A percentile compares a stretch with the other conserved stretches of the same genome.
Evolutionary conservation across 2,797 vertebrate genomes (phyloP).

Genomic region (Ctenopoma kingsleyae): DNA sequence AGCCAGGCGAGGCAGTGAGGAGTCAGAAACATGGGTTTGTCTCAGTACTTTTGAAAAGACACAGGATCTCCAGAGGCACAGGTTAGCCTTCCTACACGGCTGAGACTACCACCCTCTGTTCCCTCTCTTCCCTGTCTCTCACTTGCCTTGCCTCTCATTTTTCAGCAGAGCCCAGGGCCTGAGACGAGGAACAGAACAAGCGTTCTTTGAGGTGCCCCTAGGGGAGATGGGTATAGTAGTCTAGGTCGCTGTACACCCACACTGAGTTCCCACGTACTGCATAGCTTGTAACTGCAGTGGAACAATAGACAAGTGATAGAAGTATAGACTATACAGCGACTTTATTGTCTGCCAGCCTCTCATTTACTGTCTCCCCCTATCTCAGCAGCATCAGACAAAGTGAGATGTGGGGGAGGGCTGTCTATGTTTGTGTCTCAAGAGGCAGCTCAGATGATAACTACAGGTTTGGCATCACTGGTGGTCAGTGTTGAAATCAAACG

Average conservation of each 20-base stretch:
- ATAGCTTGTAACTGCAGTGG: conserved; percentile 51
- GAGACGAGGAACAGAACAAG: conserved; percentile 68
- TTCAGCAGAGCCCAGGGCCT: conserved; percentile 70
- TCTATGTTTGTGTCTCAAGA: conserved; percentile 69
- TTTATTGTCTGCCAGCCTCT: conserved; percentile 70
- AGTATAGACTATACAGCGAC: conserved; percentile 57
- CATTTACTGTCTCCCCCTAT: conserved; percentile 39
- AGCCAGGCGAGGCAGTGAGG: conserved; percentile 36
- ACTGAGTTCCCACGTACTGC: conserved; percentile 67
- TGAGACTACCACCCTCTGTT: conserved; percentile 65
- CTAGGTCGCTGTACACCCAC: conserved; percentile 77
- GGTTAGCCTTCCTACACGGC: conserved; percentile 75
- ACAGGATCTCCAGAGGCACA: conserved; percentile 70
- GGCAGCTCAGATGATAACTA: conserved; percentile 74
- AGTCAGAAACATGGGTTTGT: conserved; percentile 48
- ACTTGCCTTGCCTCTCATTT: conserved; percentile 67
- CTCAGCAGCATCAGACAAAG: conserved; percentile 54
- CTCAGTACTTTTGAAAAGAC: conserved; percentile 56
- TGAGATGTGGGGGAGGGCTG: conserved; percentile 54
- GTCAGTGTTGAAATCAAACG: conserved; percentile 81
- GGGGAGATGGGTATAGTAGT: conserved; percentile 73
- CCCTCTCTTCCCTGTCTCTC: conserved; percentile 56
- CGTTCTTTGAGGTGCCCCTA: conserved; percentile 74
- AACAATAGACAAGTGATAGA: conserved; percentile 69
- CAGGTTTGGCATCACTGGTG: conserved; percentile 79